Evolutionary conservation across 2,888 invertebrate genomes (phyloP), one percentile per base, ranked within the genome.

Genomic region (Orthonevra nobilis): DNA sequence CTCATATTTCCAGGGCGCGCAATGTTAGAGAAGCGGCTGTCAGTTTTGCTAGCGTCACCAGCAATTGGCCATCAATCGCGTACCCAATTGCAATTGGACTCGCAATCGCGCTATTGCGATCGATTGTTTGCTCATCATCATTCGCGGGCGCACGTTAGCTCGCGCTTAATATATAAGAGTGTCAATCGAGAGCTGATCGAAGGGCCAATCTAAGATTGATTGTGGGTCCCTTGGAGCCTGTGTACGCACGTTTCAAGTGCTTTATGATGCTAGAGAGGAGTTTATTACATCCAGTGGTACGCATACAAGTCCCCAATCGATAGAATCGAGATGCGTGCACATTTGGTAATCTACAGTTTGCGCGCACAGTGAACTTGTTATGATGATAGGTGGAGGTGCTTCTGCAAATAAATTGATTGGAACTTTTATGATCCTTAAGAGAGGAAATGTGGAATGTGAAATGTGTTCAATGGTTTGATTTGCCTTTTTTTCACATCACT

Each of bases 181-280:
- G 79, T 73, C 79, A 73, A 73, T 79, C 66, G 73, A 19, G 60
- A 60, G 66, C 66, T 66, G 73, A 79, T 73, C 60, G 79, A 73
- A 79, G 79, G 79, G 66, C 68, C n/a, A 73, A 79, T 73, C 73
- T 54, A 17, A 23, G 79, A 79, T 72, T 79, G 79, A 79, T 79
- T 73, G 79, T 79, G 73, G 72, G 79, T 79, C 79, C 79, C 79
- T 68, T 66, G 61, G 30, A 73, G 60, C 68, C 44, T 38, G 54
- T 42, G 44, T 36, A 50, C 42, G 66, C 61, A 73, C 54, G 66
- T 54, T 73, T 34, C 56, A 46, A 66, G 30, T 60, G 61, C 52
- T 52, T 73, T 61, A 69, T 69, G 60, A 75, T 70, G 36, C 46
- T 58, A 20, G 40, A 38, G 64, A 56, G 60, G n/a, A 72, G 58